Conservation (phyloP, 1,140 invertebrate genomes). For the Oryctes rhinoceros region DNA sequence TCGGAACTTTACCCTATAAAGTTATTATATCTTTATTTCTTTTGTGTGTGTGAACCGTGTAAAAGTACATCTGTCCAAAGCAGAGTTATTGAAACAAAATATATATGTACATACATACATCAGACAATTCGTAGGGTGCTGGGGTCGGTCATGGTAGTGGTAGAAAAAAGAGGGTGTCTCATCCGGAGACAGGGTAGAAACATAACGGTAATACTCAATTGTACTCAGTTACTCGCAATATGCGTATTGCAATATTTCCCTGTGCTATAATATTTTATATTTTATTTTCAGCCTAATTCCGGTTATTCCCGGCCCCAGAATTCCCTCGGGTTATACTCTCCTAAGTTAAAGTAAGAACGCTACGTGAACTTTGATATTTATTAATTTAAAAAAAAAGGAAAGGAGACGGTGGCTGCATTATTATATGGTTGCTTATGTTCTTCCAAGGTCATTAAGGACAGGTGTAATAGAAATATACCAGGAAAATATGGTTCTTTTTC, state of each 20-base stretch:
- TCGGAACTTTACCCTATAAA: too few species aligned
- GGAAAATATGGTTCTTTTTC: too few species aligned
- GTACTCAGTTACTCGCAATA: conserved; percentile 5
- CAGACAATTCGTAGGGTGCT: not conserved
- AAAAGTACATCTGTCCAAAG: too few species aligned
- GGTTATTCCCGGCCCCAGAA: not conserved
- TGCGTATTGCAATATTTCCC: not conserved
- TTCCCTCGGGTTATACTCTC: not conserved
- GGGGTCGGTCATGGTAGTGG: not conserved
- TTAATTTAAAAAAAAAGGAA: not conserved
- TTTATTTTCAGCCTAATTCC: not conserved
- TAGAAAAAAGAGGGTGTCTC: not conserved
- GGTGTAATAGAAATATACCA: not conserved
- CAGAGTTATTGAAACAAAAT: not conserved
- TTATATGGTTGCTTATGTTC: not conserved
- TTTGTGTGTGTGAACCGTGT: too few species aligned
- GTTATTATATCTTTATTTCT: too few species aligned
- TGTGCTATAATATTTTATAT: conserved; percentile 8
- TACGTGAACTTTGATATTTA: not conserved
- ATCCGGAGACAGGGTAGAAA: not conserved
- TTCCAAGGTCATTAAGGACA: not conserved
- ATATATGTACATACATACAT: not conserved
- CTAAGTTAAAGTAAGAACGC: not conserved
- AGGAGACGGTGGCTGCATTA: not conserved
- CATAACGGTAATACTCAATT: not conserved